Base-by-base conservation (phyloP, 92 coral and sea anemone species). In the Epizoanthus fatuus region DNA sequence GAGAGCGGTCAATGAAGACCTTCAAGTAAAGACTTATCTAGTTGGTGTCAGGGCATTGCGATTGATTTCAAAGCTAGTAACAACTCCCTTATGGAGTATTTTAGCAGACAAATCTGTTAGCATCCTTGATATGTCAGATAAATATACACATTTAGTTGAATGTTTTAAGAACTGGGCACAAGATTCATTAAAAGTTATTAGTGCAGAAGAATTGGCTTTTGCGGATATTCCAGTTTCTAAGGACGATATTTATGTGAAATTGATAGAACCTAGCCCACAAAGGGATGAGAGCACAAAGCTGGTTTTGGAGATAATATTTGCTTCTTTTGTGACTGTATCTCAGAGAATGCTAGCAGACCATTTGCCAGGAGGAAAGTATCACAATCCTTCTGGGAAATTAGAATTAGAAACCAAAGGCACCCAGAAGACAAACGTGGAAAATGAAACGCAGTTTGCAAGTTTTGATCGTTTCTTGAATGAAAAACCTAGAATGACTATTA, bases 361-460 rank as follows among this genome's bases (percentile, higher is more conserved):
- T 74, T 74, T 74, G 39, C 85, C 72, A 62, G 75, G 37, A 62
- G 85, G 85, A 52, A 74, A 74, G 17, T 74, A 53, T 9, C 79
- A 74, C 65, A 74, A 53, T 74, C 80, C 45, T 74, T 52, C 65
- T 74, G 49, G 14, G 37, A 54, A 74, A 11, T 15, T 74, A 54
- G 32, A 51, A 20, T 15, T 13, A 14, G 47, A 74, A 74, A 56
- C 79, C 40, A 53, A 74, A 55, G 49, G 63, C 15, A 52, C 51
- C 19, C 51, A 74, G 51, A 74, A 74, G 44, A 74, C 65, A 74
- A 54, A 52, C 15, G 65, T 74, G 16, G 65, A 74, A 74, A 74
- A 74, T 74, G 63, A 74, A 54, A 74, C 51, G 37, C 51, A 53
- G 12, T 74, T 54, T 54, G 65, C 80, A 1, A 53, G 80, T 53